These are phyloP conservation scores for Cassiopea xamachana DNA, from an alignment of 30 jellyfish, hydroid and myxozoan species.

Conservation along the genomic window DNA sequence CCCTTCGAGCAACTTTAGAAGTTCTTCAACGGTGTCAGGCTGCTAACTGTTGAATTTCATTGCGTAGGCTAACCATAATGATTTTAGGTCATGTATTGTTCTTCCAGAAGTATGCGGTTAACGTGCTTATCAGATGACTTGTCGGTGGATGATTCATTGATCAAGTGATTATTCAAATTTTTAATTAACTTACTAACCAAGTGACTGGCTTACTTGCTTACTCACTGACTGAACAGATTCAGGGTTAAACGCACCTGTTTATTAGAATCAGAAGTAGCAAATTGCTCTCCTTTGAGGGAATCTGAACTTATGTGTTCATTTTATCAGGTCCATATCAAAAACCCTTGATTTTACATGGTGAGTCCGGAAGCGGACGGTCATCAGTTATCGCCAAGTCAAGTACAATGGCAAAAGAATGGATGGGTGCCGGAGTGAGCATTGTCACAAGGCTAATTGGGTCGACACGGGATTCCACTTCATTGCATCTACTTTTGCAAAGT, in stretches of 20 bases:
- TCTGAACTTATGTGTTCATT: no score
- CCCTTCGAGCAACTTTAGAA: neutral
- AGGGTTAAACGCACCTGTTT: no score
- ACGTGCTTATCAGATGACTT: neutral
- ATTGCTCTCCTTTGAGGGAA: neutral
- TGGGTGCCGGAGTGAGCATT: slow-evolving; percentile 65
- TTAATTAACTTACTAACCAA: neutral
- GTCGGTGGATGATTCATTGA: neutral
- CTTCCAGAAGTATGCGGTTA: neutral
- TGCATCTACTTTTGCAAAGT: slow-evolving; percentile 61
- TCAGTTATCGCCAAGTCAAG: slow-evolving; percentile 63
- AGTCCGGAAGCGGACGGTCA: slow-evolving; percentile 53
- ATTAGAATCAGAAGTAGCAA: no score
- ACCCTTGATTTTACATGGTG: slow-evolving; percentile 68
- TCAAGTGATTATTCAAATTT: neutral
- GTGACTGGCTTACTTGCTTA: neutral
- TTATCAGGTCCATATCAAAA: slow-evolving; percentile 58
- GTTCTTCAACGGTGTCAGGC: no score
- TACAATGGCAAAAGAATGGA: slow-evolving; percentile 63
- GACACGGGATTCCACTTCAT: slow-evolving; percentile 81
- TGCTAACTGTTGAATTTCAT: no score
- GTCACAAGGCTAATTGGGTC: slow-evolving; percentile 70
- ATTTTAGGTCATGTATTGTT: neutral
- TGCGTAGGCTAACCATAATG: no score
- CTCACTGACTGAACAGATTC: neutral